phyloP scores from a whole-genome alignment of 2,113 vertebrate species.

The Gorsachius goisagi region DNA sequence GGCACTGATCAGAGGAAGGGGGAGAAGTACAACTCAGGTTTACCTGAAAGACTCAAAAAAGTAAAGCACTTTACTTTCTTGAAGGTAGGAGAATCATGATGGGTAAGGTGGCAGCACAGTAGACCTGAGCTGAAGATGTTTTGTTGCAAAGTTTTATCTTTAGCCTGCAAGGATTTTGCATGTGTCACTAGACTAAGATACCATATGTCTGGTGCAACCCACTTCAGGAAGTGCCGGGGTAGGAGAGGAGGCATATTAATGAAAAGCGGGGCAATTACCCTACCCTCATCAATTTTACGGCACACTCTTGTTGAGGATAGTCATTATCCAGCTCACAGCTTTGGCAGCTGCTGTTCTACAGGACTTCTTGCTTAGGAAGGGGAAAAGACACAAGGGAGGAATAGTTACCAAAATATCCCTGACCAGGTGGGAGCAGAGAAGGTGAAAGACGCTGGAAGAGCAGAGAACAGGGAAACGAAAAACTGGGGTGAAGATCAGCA shows the following conservation, averaged over 20 bases:
- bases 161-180: background rate
- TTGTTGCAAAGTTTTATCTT: background rate
- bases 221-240: too few species aligned
- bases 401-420: background rate
- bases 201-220: background rate
- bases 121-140: background rate
- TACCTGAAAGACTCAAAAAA: background rate
- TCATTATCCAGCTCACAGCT: background rate
- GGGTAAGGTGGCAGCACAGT: background rate
- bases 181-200: background rate
- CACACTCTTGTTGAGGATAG: background rate
- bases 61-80: background rate
- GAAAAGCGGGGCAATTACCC: background rate
- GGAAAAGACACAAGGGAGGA: background rate
- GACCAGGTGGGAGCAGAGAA: background rate
- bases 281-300: background rate
- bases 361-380: background rate
- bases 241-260: background rate
- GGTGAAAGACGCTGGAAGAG: background rate
- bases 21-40: background rate
- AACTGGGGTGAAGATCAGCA: background rate
- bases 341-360: background rate
- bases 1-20: background rate
- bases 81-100: background rate
- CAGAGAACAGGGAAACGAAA: background rate